These are phyloP conservation scores for Coilia nasus DNA, from an alignment of 2,797 vertebrate species.

Conservation along the genomic window DNA sequence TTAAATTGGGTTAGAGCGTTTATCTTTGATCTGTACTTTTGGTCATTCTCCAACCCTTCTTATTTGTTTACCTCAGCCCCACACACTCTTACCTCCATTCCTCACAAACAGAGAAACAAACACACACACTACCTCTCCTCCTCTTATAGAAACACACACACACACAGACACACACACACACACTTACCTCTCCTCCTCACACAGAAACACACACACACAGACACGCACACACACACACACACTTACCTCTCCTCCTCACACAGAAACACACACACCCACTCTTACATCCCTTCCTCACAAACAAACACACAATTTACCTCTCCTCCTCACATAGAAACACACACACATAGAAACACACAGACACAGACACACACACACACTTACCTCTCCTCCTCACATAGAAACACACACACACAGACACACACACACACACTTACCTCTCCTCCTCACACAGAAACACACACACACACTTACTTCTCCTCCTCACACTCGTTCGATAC, in stretches of 20 bases:
- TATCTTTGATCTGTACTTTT: background rate
- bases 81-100: background rate
- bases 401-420: background rate
- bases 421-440: background rate
- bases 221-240: background rate
- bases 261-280: background rate
- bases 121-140: background rate
- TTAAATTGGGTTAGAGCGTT: background rate
- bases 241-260: no score
- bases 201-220: background rate
- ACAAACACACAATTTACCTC: background rate
- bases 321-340: slow-evolving; percentile 26
- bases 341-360: background rate
- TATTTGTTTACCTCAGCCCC: background rate
- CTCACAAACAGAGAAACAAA: slow-evolving; percentile 14
- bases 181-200: no score
- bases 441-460: background rate
- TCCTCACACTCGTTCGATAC: background rate
- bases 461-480: background rate
- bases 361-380: no score
- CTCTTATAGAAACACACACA: slow-evolving; percentile 27
- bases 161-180: no score
- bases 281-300: slow-evolving; percentile 7
- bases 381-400: no score
- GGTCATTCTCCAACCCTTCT: background rate